These are phyloP conservation scores for Panulirus ornatus DNA, from an alignment of 1,140 invertebrate species.

Conservation along the genomic window DNA sequence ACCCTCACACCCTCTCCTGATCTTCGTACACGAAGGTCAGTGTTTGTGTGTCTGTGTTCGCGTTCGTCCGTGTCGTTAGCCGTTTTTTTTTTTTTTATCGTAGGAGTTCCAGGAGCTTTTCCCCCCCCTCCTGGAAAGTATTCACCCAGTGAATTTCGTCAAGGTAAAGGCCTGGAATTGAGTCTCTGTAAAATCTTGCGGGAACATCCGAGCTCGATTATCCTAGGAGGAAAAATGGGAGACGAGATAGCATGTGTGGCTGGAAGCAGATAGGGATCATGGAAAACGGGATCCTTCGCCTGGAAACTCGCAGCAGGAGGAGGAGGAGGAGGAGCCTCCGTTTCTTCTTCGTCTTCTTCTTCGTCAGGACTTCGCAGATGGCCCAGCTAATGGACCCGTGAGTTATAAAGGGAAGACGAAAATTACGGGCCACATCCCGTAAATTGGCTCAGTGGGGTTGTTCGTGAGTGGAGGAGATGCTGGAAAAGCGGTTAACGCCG, in stretches of 20 bases:
- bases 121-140: no score
- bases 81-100: no score
- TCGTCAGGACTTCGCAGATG: background rate
- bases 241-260: background rate
- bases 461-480: background rate
- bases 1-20: no score
- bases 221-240: background rate
- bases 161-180: no score
- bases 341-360: background rate
- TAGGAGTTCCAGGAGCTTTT: no score
- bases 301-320: no score
- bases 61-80: no score
- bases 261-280: background rate
- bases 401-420: background rate
- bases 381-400: background rate
- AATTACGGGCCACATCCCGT: background rate
- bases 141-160: no score
- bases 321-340: no score
- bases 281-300: background rate
- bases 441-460: background rate
- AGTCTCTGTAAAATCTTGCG: no score
- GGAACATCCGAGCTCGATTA: background rate
- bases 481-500: background rate
- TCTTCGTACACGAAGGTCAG: no score
- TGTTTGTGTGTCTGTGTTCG: no score